These are phyloP conservation scores for Anguilla obscura DNA, from an alignment of 2,797 vertebrate species.

Conservation along the genomic window DNA sequence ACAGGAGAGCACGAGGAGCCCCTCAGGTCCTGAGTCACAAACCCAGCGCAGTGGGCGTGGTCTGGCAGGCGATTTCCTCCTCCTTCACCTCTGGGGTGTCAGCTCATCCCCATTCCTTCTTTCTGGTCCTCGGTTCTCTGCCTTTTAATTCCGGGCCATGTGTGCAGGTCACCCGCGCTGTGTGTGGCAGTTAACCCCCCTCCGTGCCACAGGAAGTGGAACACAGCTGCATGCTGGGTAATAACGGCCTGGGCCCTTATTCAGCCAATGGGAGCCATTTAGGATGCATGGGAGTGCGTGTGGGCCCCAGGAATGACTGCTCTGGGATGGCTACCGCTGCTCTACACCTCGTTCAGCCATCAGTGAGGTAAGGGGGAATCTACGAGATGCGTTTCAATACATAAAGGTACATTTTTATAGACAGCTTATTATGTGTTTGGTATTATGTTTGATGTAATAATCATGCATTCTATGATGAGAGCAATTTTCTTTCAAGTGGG, in stretches of 20 bases:
- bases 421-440: neutral
- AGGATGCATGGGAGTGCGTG: neutral
- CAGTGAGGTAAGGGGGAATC: neutral
- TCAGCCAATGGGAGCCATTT: neutral
- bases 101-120: neutral
- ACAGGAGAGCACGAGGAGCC: neutral
- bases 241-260: neutral
- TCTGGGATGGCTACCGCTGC: neutral
- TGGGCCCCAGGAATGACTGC: neutral
- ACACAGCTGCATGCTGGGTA: neutral
- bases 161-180: neutral
- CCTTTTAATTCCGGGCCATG: neutral
- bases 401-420: neutral
- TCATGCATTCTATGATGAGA: neutral
- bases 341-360: neutral
- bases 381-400: neutral
- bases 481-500: neutral
- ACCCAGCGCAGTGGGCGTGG: too few relatives aligned
- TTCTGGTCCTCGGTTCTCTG: neutral
- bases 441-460: neutral
- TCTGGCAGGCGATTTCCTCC: too few relatives aligned
- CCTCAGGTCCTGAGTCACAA: neutral
- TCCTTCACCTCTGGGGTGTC: too few relatives aligned
- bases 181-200: neutral
- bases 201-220: neutral